These are phyloP conservation scores for Prosapia bicincta DNA, from an alignment of 2,888 invertebrate species.

Conservation along the genomic window DNA sequence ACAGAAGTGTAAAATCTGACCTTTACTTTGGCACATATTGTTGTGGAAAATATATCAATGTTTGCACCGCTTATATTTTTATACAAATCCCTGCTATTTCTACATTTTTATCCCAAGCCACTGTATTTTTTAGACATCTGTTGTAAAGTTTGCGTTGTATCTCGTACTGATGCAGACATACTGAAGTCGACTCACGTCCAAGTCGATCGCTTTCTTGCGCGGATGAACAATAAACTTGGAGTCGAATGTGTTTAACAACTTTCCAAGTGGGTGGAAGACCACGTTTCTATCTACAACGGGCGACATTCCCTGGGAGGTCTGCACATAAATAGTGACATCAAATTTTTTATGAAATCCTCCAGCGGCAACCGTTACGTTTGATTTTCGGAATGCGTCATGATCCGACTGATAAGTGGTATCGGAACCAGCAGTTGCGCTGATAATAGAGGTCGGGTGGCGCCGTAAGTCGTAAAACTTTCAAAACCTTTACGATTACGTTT, in stretches of 20 bases:
- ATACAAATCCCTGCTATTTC: too few relatives aligned
- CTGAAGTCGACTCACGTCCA: background rate
- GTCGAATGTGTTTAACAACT: background rate
- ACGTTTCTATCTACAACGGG: background rate
- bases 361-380: background rate
- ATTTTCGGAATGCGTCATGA: background rate
- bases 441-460: background rate
- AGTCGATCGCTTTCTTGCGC: background rate
- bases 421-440: background rate
- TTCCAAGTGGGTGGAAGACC: background rate
- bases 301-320: background rate
- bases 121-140: background rate
- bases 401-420: background rate
- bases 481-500: too few relatives aligned
- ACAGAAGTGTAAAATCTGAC: too few relatives aligned
- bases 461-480: background rate
- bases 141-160: background rate
- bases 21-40: too few relatives aligned
- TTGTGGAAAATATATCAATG: too few relatives aligned
- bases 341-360: background rate
- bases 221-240: background rate
- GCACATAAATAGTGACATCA: background rate
- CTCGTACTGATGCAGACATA: too few relatives aligned
- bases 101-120: background rate
- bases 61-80: too few relatives aligned